A percentile compares a stretch with the other conserved stretches of the same genome.
Conservation (phyloP, 1,140 invertebrate species). For the Rhagoletis pomonella region DNA sequence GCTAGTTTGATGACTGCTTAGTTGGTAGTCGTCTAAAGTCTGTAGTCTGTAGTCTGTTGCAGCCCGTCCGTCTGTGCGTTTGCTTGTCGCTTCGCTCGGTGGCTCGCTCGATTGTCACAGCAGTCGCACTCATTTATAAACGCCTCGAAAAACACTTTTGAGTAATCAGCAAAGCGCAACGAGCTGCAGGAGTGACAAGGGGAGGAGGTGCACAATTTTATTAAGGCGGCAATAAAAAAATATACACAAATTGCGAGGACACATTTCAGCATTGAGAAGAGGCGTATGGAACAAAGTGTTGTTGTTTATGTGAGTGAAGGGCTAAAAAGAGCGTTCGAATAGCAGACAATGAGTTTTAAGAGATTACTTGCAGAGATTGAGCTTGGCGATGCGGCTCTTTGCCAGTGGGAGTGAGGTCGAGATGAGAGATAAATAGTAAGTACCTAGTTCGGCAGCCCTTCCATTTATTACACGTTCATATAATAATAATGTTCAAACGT, state of each 20-base stretch:
- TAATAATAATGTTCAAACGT: too few relatives aligned
- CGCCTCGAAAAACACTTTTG: constrained; percentile 50
- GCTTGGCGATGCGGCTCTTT: background rate
- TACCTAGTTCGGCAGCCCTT: too few relatives aligned
- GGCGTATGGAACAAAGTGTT: too few relatives aligned
- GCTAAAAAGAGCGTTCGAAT: background rate
- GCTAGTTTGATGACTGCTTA: background rate
- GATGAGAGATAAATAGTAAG: background rate
- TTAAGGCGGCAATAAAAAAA: constrained; percentile 41
- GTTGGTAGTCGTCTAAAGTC: background rate
- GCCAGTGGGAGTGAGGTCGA: background rate
- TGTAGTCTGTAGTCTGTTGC: background rate
- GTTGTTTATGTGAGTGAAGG: background rate
- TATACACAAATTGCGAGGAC: constrained; percentile 15
- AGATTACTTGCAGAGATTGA: background rate
- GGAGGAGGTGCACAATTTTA: background rate
- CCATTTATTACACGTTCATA: too few relatives aligned
- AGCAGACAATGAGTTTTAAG: background rate
- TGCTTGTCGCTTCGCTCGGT: background rate
- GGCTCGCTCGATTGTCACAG: constrained; percentile 30
- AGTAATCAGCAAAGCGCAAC: constrained; percentile 23
- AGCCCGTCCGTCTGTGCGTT: background rate
- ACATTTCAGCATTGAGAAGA: too few relatives aligned
- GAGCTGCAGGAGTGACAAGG: background rate
- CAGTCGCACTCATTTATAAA: constrained; percentile 51